Evolutionary conservation across 2,888 invertebrate species (phyloP), one percentile per base, ranked within the genome.

Genomic region (Acanthosoma haemorrhoidale): DNA sequence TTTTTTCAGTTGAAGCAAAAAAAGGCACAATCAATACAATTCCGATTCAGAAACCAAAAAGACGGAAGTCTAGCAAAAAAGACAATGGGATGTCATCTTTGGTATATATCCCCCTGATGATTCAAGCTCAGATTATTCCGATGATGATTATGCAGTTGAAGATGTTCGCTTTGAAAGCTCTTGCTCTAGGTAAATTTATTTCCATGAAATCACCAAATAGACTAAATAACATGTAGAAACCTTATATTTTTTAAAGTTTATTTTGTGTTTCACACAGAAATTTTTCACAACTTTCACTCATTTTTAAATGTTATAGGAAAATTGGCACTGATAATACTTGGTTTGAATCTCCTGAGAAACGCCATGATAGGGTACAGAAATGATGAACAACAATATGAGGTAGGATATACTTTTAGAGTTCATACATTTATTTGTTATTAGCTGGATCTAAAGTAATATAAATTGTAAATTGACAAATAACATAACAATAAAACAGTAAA

Each of bases 81-180:
- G 64, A 64, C 25, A 64, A 41, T 41, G 64, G 64, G 13, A 64
- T 64, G 64, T 64, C 64, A 71, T 58, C 59, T 4, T n/a, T 77
- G 8, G 59, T 77, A 6, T 64, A 77, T 68, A 76, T 77, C 11
- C 77, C 77, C 5, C 71, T 77, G 41, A 70, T 76, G 67, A 76
- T 77, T n/a, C 77, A 77, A 70, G 75, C 75, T 6, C 72, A 75
- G 34, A 58, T 77, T 11, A 75, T 77, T 18, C 77, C 77, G 1
- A 70, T 77, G 67, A 74, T 76, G 71, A 73, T 77, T 4, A 72
- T 75, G 67, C 75, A 74, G n/a, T 71, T 77, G 34, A 76, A 76
- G 70, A 59, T 77, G 70, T 70, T 77, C 38, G 76, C 76, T 13
- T 34, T 77, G 31, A 77, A 77, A 71, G 76, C 77, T 9, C 72